Conservation (phyloP, 2,888 invertebrate genomes). For the Acanthosepion esculentum region DNA sequence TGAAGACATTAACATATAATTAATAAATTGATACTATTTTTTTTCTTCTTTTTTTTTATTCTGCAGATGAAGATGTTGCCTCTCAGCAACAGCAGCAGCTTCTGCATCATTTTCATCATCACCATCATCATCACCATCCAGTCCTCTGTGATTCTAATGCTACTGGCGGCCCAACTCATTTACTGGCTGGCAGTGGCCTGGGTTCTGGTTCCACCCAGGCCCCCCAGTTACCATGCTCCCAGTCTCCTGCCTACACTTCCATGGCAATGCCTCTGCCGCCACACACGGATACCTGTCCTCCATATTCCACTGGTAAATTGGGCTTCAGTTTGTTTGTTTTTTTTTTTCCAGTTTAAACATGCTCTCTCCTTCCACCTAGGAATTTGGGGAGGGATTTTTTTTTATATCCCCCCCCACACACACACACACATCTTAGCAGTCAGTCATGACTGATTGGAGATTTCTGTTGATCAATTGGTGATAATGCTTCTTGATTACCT, state of each 20-base stretch:
- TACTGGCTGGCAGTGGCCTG: background rate
- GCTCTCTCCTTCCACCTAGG: too few species aligned
- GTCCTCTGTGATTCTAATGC: constrained; percentile 33
- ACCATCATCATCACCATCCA: constrained; percentile 4
- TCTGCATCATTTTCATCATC: background rate
- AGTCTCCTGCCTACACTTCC: constrained; percentile 11
- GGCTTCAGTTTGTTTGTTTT: too few species aligned
- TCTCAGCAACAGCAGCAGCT: background rate
- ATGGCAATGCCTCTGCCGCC: background rate
- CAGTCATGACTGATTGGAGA: too few species aligned
- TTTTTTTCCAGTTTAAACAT: too few species aligned
- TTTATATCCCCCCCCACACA: too few species aligned
- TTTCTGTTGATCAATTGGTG: too few species aligned
- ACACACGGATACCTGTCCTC: background rate
- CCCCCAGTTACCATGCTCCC: background rate
- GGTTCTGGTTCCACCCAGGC: background rate
- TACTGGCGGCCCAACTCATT: background rate
- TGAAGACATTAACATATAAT: too few species aligned
- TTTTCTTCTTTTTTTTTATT: background rate
- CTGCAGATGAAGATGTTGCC: background rate
- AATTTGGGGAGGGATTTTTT: too few species aligned
- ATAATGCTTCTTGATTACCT: too few species aligned
- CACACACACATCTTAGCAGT: too few species aligned
- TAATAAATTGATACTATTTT: too few species aligned
- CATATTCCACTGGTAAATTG: background rate